Percentiles rank a stretch among this genome's conserved stretches.
phyloP scores from a whole-genome alignment of 2,113 vertebrate genomes.

The Halcyon malimbica region DNA sequence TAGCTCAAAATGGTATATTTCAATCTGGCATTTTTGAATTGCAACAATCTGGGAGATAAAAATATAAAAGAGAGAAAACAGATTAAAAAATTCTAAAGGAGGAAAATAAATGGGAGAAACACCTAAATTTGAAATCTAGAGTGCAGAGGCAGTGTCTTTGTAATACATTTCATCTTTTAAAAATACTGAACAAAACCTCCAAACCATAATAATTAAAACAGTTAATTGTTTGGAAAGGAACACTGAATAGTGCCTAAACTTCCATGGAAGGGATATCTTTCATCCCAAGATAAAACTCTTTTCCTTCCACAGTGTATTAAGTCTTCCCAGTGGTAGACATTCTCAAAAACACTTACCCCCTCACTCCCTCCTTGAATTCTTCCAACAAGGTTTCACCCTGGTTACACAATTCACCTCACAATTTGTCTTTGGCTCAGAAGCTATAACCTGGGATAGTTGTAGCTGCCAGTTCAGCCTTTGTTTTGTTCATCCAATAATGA shows the following conservation, averaged over 20 bases:
- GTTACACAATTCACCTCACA: not conserved
- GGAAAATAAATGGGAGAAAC: not conserved
- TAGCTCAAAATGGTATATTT: not conserved
- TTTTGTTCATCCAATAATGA: constrained; percentile 13
- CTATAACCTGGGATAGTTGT: not conserved
- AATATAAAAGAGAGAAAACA: not conserved
- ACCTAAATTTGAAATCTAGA: not conserved
- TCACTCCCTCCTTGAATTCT: not conserved
- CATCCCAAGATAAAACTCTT: not conserved
- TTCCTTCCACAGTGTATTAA: not conserved
- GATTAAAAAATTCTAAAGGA: not conserved
- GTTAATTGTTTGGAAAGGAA: not conserved
- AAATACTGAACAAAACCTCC: not conserved
- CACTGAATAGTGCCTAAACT: not conserved
- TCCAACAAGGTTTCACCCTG: not conserved
- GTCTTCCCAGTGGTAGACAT: not conserved
- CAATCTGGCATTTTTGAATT: not conserved
- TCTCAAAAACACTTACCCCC: not conserved
- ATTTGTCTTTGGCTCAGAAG: not conserved
- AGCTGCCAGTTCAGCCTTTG: not conserved
- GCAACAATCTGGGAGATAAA: not conserved
- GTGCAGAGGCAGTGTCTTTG: not conserved
- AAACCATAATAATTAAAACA: not conserved
- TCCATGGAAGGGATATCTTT: not conserved
- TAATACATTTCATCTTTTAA: not conserved